Evolutionary conservation across 2,888 invertebrate species (phyloP), one percentile per base, ranked within the genome.

Genomic region (Mimumesa dahlbomi): DNA sequence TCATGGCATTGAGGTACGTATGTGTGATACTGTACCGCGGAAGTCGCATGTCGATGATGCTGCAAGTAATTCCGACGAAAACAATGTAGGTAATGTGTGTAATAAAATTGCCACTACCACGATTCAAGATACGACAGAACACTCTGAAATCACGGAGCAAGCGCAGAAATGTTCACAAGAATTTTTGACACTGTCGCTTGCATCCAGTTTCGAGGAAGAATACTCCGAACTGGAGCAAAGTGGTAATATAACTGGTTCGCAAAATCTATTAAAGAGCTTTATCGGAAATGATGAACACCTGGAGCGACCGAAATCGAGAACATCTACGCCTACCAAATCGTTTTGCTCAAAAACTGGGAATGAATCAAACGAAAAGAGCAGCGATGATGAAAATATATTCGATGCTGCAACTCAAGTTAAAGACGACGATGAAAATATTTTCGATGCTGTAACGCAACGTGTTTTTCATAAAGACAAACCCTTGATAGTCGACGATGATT

Each of bases 331-430:
- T 0, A 16, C 9, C 5, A 22, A 45, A 45, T 22, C 2, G 21
- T 6, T 9, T 1, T 25, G 1, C 6, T 7, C 1, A 19, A 43
- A 16, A 9, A 16, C 53, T 1, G 16, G 42, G 9, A 2, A 34
- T 1, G 25, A 14, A 46, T 21, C 14, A 0, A 52, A 11, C n/a
- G 31, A 38, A 9, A 36, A 36, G 2, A 69, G 53, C 2, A 54
- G 22, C 4, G 57, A 77, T 1, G 56, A 58, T 5, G 72, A 75
- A 14, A 67, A 69, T 2, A 56, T 73, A 46, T 72, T 56, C 11
- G 58, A 73, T 3, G 63, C 59, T n/a, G 50, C 31, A 0, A 64
- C 65, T 0, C 67, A 69, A 6, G n/a, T n/a, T n/a, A 18, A 34
- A 7, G 22, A 49, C 14, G 22, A 40, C 0, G 40, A 48, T 1